Evolutionary conservation across 2,888 invertebrate genomes (phyloP), one percentile per base, ranked within the genome.

Genomic region (Chalcis sispes): DNA sequence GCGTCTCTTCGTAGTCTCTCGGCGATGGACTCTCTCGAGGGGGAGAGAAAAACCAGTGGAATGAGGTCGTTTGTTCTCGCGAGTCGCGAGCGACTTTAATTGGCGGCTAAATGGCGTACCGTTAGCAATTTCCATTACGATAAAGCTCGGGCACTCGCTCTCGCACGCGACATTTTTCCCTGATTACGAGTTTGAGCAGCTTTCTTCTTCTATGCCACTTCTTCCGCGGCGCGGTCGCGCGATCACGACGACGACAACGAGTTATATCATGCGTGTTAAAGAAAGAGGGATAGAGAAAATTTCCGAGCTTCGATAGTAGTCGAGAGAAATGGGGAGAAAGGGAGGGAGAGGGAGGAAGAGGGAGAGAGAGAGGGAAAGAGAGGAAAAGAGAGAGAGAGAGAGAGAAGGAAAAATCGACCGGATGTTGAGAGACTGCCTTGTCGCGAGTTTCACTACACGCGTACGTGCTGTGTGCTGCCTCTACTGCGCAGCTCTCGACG

Each of bases 51-150:
- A 83, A 74, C 18, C 72, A 81, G 81, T 80, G 82, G 82, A 84
- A 85, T 81, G 84, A 83, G 85, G 83, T 84, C 85, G 83, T 85
- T 85, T 86, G 84, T 86, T 86, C 84, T 83, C 83, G 82, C 83
- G 81, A 78, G 81, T 76, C 48, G 62, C 61, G 70, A 58, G 72
- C 81, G 80, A 80, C 81, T 84, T 85, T 85, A 86, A 86, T 85
- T 87, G 85, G 85, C 84, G 84, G 77, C 78, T 79, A 81, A 82
- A 80, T 82, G 80, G 59, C 78, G 81, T 82, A 86, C 86, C 87
- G 87, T 86, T 87, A 86, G 84, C 83, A 81, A 85, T 85, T 84
- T 85, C 83, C 84, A 86, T 85, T 85, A 82, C 84, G 85, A 87
- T 87, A 86, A 86, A 85, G 84, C 80, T 81, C 78, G 27, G 32